phyloP scores from a whole-genome alignment of 2,797 vertebrate genomes.

The Phaenicophaeus curvirostris region DNA sequence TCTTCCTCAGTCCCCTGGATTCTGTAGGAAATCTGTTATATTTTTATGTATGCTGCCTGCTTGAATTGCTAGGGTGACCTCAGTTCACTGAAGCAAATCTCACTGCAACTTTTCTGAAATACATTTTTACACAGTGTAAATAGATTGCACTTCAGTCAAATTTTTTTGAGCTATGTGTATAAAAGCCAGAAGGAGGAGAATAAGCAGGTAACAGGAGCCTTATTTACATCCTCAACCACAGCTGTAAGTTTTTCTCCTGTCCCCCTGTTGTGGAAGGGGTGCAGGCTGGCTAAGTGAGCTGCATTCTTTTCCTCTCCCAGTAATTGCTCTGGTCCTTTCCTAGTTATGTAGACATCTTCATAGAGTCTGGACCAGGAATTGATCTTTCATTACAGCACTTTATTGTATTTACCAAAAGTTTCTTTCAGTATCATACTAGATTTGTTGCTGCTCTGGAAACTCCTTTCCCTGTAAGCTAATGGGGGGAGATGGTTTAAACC shows the following conservation, averaged over 20 bases:
- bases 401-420: neutral
- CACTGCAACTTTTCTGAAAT: neutral
- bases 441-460: neutral
- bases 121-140: neutral
- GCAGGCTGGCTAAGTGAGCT: neutral
- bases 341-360: neutral
- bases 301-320: neutral
- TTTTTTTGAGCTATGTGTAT: neutral
- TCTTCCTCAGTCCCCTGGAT: neutral
- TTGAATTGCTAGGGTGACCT: neutral
- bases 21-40: neutral
- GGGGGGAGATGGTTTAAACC: neutral
- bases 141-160: neutral
- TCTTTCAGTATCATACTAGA: neutral
- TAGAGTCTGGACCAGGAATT: neutral
- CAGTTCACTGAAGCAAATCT: neutral
- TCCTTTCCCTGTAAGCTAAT: neutral
- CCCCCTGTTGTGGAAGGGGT: neutral
- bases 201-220: neutral
- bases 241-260: neutral
- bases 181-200: neutral
- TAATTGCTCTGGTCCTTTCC: neutral
- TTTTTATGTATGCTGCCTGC: neutral
- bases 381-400: neutral
- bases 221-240: neutral